phyloP scores from a whole-genome alignment of 2,888 invertebrate genomes.

The Spisula subtruncata region DNA sequence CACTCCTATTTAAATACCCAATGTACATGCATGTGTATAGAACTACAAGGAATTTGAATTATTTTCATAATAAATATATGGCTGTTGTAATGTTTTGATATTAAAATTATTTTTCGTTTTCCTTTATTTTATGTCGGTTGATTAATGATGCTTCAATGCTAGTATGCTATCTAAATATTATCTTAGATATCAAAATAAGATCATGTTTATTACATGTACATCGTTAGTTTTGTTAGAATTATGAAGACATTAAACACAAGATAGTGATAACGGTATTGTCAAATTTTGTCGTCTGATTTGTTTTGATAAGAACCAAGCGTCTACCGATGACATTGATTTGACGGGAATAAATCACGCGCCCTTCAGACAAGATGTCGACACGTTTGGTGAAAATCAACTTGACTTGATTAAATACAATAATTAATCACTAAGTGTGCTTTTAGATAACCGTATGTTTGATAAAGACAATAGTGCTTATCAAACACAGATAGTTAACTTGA shows the following conservation, averaged over 20 bases:
- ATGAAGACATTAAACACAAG: neutral
- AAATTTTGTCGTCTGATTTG: neutral
- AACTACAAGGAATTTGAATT: no score
- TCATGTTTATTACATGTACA: neutral
- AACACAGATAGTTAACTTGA: constrained; percentile 25
- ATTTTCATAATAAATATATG: no score
- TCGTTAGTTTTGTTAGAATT: neutral
- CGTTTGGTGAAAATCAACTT: constrained; percentile 48
- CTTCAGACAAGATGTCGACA: constrained; percentile 58
- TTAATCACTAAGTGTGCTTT: constrained; percentile 48
- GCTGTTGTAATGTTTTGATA: no score
- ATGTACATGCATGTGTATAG: no score
- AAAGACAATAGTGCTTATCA: constrained; percentile 57
- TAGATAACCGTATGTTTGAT: constrained; percentile 45
- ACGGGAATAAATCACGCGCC: constrained; percentile 49
- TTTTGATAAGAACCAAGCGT: constrained; percentile 16
- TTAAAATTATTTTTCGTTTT: no score
- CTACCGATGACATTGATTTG: constrained; percentile 25
- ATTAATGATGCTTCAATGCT: no score
- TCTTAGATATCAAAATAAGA: neutral
- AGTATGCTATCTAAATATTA: neutral
- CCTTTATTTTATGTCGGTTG: no score
- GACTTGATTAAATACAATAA: constrained; percentile 58
- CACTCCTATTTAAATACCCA: no score
- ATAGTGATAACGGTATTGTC: neutral